Evolutionary conservation across 2,113 vertebrate genomes (phyloP).

Genomic region (Zosterops borbonicus): DNA sequence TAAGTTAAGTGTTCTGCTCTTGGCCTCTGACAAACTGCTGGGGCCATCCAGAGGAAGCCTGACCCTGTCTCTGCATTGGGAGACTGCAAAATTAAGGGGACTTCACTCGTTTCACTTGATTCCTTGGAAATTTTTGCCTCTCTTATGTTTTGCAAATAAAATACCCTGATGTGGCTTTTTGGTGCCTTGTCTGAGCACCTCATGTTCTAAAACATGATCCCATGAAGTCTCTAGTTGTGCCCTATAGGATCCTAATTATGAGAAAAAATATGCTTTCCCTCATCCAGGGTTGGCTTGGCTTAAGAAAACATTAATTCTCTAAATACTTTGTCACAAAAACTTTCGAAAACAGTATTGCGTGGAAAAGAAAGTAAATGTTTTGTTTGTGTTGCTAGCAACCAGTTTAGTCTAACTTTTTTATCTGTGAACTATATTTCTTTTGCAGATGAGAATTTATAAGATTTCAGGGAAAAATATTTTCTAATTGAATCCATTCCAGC

Average conservation of each 20-base stretch:
- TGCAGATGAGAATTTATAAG: conserved; percentile 2
- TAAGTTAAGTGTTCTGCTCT: neutral
- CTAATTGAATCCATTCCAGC: neutral
- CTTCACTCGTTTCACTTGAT: neutral
- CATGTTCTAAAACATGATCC: neutral
- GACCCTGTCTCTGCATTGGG: rapidly evolving
- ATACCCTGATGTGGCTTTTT: neutral
- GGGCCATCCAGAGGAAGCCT: neutral
- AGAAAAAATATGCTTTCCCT: neutral
- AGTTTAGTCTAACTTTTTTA: conserved; percentile 1
- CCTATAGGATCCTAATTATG: neutral
- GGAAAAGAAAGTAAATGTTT: conserved; percentile 27
- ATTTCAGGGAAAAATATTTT: conserved; percentile 28
- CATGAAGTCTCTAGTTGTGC: neutral
- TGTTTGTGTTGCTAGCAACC: conserved; percentile 61
- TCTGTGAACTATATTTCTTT: neutral
- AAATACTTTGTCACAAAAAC: neutral
- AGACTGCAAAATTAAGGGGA: neutral
- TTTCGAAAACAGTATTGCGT: neutral
- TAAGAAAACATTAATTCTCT: neutral
- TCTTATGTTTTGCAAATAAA: neutral
- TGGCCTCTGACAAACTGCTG: neutral
- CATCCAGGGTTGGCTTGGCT: neutral
- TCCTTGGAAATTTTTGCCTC: neutral
- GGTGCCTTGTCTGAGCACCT: neutral